phyloP scores from a whole-genome alignment of 2,888 invertebrate genomes.

The Apotomis betuletana region DNA sequence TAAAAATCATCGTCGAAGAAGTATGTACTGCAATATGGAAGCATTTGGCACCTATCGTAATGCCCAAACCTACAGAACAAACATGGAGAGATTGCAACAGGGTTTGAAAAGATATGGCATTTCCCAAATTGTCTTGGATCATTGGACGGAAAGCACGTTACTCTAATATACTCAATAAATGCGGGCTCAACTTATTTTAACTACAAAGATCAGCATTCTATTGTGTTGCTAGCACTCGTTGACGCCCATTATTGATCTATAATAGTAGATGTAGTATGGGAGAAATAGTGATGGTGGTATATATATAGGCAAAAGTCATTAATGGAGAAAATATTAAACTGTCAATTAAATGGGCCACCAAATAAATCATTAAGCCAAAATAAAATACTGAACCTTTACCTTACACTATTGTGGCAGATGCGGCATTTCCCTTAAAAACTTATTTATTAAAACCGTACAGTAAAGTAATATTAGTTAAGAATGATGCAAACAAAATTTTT shows the following conservation, averaged over 20 bases:
- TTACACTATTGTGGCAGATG: slow-evolving; percentile 23
- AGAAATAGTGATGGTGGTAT: slow-evolving; percentile 14
- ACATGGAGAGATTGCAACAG: slow-evolving; percentile 40
- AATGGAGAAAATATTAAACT: slow-evolving; percentile 2
- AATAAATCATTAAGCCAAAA: slow-evolving; percentile 2
- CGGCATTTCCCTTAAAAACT: slow-evolving; percentile 20
- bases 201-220: slow-evolving; percentile 9
- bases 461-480: slow-evolving; percentile 15
- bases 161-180: slow-evolving; percentile 37
- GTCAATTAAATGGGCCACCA: slow-evolving; percentile 1
- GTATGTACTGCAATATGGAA: slow-evolving; percentile 52
- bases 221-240: slow-evolving; percentile 15
- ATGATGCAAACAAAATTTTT: slow-evolving; percentile 9
- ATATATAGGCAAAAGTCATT: background rate
- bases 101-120: slow-evolving; percentile 37
- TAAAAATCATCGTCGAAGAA: slow-evolving; percentile 50
- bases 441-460: slow-evolving; percentile 17
- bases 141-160: slow-evolving; percentile 37
- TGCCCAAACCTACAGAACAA: slow-evolving; percentile 46
- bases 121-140: slow-evolving; percentile 37
- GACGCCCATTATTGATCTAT: slow-evolving; percentile 19
- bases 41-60: slow-evolving; percentile 46
- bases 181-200: slow-evolving; percentile 22
- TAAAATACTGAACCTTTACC: slow-evolving; percentile 10
- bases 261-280: slow-evolving; percentile 12